Conservation (phyloP, 1,140 invertebrate species). For the Atta cephalotes region DNA sequence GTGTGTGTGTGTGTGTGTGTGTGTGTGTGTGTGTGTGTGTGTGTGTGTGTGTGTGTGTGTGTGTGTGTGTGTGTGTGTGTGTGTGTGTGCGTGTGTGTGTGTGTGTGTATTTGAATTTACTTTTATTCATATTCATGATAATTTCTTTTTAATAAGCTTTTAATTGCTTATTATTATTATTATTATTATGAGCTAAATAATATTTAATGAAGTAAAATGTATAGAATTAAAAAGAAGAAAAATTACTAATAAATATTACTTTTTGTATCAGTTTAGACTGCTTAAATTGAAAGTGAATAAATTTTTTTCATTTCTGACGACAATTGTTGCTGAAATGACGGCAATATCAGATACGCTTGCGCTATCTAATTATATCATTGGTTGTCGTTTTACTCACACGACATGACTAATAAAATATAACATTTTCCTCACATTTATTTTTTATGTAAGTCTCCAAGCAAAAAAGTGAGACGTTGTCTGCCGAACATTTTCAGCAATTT, state of each 20-base stretch:
- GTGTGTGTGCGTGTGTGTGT: too few species aligned
- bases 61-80: too few species aligned
- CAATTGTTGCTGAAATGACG: conserved; percentile 62
- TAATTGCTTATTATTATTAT: background rate
- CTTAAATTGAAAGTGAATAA: conserved; percentile 5
- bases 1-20: too few species aligned
- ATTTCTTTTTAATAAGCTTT: background rate
- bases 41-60: too few species aligned
- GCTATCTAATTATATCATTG: conserved; percentile 58
- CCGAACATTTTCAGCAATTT: conserved; percentile 38
- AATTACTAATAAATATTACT: background rate
- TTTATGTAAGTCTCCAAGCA: conserved; percentile 37
- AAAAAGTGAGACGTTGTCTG: conserved; percentile 24
- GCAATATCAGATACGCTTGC: conserved; percentile 61
- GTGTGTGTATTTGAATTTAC: background rate
- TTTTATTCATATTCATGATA: background rate
- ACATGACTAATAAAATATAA: conserved; percentile 55
- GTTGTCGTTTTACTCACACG: conserved; percentile 49
- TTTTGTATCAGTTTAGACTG: background rate
- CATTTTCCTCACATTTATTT: conserved; percentile 45
- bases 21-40: too few species aligned
- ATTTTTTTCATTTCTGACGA: conserved; percentile 55
- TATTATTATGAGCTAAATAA: background rate
- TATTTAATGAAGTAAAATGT: background rate
- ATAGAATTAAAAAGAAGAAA: background rate